Conservation (phyloP, 2,888 invertebrate genomes). For the Melikaiella ostensackeni region DNA sequence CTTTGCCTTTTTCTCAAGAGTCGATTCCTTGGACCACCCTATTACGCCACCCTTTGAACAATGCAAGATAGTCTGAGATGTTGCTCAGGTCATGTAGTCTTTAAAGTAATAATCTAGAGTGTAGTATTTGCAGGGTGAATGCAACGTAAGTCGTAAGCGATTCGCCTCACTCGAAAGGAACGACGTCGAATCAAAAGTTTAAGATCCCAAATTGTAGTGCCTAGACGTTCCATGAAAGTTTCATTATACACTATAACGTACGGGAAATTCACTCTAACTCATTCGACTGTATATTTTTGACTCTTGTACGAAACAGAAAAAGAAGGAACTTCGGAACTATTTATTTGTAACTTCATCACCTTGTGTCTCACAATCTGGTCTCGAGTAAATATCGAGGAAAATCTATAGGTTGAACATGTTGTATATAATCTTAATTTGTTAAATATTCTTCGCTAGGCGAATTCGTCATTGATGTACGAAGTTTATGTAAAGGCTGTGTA, state of each 20-base stretch:
- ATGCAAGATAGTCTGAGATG: constrained; percentile 36
- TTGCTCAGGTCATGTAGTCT: constrained; percentile 33
- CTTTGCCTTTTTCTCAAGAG: too few species aligned
- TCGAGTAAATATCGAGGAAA: constrained; percentile 29
- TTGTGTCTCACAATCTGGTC: constrained; percentile 37
- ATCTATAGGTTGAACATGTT: constrained; percentile 47
- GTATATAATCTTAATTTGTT: constrained; percentile 50
- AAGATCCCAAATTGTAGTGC: constrained; percentile 32
- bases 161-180: not conserved
- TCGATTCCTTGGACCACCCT: too few species aligned
- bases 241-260: not conserved
- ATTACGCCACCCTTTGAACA: not conserved
- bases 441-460: constrained; percentile 45
- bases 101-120: constrained; percentile 22
- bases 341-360: constrained; percentile 33
- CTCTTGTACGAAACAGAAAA: not conserved
- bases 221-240: constrained; percentile 28
- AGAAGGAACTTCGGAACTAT: constrained; percentile 9
- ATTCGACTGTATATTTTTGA: constrained; percentile 14
- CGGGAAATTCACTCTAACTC: not conserved
- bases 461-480: constrained; percentile 54
- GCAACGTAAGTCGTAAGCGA: not conserved
- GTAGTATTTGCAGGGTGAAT: constrained; percentile 14
- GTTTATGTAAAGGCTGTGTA: constrained; percentile 66
- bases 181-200: constrained; percentile 26